Evolutionary conservation across 1,140 invertebrate species (phyloP).

Genomic region (Agrilus planipennis): DNA sequence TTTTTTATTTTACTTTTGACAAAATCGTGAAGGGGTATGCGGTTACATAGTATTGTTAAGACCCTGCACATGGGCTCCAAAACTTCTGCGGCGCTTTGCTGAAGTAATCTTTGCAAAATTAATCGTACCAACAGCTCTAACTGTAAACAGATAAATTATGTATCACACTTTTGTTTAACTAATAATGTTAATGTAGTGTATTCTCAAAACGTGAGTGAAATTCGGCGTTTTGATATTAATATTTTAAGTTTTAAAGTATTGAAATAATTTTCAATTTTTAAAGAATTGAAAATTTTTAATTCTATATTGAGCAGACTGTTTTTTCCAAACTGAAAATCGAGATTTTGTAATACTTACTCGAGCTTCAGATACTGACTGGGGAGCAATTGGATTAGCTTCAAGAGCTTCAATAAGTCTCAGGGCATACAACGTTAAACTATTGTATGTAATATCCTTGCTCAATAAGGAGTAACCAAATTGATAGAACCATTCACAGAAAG

Average conservation of each 20-base stretch:
- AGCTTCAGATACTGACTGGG: conserved; percentile 19
- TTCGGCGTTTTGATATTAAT: conserved; percentile 5
- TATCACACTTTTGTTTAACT: background rate
- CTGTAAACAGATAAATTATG: conserved; percentile 12
- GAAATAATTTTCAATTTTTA: background rate
- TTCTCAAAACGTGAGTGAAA: too few species aligned
- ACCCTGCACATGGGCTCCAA: conserved; percentile 25
- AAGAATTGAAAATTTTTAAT: background rate
- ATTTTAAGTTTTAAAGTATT: background rate
- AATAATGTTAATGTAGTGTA: conserved; percentile 1
- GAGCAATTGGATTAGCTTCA: conserved; percentile 23
- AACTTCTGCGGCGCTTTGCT: conserved; percentile 14
- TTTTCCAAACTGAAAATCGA: background rate
- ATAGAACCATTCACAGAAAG: conserved; percentile 30
- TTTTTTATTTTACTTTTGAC: conserved; percentile 22
- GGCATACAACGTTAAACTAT: conserved; percentile 21
- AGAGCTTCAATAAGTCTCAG: conserved; percentile 24
- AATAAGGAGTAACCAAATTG: conserved; percentile 29
- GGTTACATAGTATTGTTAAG: conserved; percentile 22
- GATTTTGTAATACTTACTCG: conserved; percentile 11
- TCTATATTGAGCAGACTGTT: background rate
- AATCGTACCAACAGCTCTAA: conserved; percentile 25
- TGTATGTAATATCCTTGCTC: conserved; percentile 27
- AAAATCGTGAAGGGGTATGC: conserved; percentile 20
- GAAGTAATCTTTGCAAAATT: conserved; percentile 23